Evolutionary conservation across 2,113 vertebrate species (phyloP).

Genomic region (Actenoides hombroni): DNA sequence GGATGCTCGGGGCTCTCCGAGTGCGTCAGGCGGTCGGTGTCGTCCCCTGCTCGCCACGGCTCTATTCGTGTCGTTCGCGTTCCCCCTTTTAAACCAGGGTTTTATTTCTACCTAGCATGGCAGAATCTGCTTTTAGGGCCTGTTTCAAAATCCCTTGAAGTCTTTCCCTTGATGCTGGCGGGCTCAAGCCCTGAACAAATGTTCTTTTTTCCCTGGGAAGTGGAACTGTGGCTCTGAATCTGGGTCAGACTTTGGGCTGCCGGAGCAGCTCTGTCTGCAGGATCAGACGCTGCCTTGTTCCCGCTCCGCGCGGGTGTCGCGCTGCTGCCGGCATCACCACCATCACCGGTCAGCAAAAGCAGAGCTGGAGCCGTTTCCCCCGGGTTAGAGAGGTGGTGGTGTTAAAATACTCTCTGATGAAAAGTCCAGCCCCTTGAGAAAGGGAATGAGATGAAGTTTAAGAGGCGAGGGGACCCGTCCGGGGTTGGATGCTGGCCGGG

Average conservation of each 20-base stretch:
- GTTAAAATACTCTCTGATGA: background rate
- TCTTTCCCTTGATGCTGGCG: background rate
- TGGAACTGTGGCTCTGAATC: accelerated
- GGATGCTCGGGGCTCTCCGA: background rate
- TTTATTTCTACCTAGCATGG: background rate
- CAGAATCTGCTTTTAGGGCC: background rate
- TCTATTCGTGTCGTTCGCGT: accelerated
- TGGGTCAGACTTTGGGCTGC: background rate
- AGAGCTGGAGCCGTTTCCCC: accelerated
- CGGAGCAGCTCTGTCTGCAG: accelerated
- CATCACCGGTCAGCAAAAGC: accelerated
- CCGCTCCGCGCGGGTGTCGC: accelerated
- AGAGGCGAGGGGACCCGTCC: accelerated
- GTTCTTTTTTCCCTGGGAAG: background rate
- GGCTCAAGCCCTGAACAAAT: background rate
- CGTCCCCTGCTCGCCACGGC: background rate
- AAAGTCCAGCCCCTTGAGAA: background rate
- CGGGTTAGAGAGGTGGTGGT: background rate
- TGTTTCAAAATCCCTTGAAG: background rate
- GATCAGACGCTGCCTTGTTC: background rate
- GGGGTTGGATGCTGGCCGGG: background rate
- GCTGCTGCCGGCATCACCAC: accelerated
- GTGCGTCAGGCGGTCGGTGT: accelerated
- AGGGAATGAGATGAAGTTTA: background rate
- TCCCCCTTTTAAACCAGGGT: background rate